Evolutionary conservation across 2,888 invertebrate genomes (phyloP).

Genomic region (Folsomia manolachei): DNA sequence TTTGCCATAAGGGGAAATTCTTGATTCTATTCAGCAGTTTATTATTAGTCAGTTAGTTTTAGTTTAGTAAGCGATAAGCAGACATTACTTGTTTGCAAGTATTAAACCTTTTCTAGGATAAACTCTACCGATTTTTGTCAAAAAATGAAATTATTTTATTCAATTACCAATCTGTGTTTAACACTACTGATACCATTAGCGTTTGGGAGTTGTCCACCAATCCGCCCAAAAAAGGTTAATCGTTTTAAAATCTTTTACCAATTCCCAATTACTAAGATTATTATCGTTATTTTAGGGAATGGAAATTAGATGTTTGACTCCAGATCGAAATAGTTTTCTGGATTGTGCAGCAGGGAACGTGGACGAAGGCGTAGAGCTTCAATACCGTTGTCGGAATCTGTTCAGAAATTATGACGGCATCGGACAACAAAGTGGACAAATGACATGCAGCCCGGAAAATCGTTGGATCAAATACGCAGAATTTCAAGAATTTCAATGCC

Average conservation of each 20-base stretch:
- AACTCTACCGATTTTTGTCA: no score
- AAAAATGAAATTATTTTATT: no score
- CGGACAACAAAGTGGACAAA: slow-evolving; percentile 31
- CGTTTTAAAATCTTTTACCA: not conserved
- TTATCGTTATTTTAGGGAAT: slow-evolving; percentile 29
- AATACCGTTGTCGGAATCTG: slow-evolving; percentile 27
- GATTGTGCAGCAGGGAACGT: slow-evolving; percentile 30
- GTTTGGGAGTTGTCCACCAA: slow-evolving; percentile 27
- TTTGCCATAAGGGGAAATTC: no score
- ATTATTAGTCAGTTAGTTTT: not conserved
- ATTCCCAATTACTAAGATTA: no score
- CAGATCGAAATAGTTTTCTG: slow-evolving; percentile 22
- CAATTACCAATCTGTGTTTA: no score
- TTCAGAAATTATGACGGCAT: slow-evolving; percentile 28
- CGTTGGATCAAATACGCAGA: slow-evolving; percentile 29
- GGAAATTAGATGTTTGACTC: slow-evolving; percentile 30
- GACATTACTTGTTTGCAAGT: not conserved
- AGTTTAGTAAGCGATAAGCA: not conserved
- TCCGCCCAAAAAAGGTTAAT: slow-evolving; percentile 28
- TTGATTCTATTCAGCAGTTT: not conserved
- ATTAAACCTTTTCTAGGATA: no score
- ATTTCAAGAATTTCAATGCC: slow-evolving; percentile 36
- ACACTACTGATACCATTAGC: not conserved
- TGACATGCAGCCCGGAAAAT: slow-evolving; percentile 32
- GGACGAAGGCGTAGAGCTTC: slow-evolving; percentile 36